Base-by-base conservation (phyloP, 1,140 invertebrate species). In the Neodiprion pinetum region DNA sequence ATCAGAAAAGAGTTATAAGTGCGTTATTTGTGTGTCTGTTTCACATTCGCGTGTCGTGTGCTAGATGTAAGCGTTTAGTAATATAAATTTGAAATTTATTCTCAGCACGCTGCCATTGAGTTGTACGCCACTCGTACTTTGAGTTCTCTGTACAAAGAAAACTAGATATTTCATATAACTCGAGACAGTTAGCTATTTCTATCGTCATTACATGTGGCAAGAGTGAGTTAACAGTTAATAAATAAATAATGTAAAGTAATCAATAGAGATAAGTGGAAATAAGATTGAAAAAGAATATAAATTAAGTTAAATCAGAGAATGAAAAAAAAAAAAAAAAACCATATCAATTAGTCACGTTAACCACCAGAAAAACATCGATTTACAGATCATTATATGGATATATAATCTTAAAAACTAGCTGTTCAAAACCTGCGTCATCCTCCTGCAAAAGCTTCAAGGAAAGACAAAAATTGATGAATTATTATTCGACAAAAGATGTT, bases 371-470 rank as follows among this genome's bases (percentile, higher is more conserved):
- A 61, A 61, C 53, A 61, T 61, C 53, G 53, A 61, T 61, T 61
- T 61, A 61, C 53, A 61, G 14, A 61, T 61, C 53, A 61, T 61
- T 61, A 61, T 7, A 61, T 61, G n/a, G 53, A 61, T 61, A 61
- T 69, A 47, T 28, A 69, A 69, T 88, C 86, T 88, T 88, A 88
- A 88, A 74, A 83, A 88, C 85, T 87, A 88, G 84, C 81, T 85
- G 85, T 85, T 87, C 79, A 87, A 87, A 88, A 88, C 86, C 88
- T 89, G 88, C 85, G 83, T 86, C 85, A 69, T 88, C 87, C 87
- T 88, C 88, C 88, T 89, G 87, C 84, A 89, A 89, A 88, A 87
- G 87, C 86, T 85, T 88, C 82, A 87, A 87, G 84, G 83, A 84
- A 87, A 86, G 84, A 87, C 74, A 86, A 87, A 88, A 86, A 87